A percentile compares a stretch with the other conserved stretches of the same genome.
These are phyloP conservation scores for Sericinus montela DNA, from an alignment of 2,888 invertebrate species.

Conservation along the genomic window DNA sequence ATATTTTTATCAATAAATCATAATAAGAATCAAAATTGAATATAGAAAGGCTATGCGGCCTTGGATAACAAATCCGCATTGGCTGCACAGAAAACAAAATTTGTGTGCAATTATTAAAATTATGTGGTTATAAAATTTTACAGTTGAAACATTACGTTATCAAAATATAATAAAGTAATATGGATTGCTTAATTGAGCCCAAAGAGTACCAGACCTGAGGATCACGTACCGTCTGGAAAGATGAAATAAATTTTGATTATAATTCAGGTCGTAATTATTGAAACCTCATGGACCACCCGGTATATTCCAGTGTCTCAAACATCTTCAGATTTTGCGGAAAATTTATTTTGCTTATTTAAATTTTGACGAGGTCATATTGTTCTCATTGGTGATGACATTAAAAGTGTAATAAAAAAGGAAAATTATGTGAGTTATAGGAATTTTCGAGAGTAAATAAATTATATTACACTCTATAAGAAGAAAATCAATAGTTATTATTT, in stretches of 20 bases:
- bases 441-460: no score
- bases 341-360: not conserved
- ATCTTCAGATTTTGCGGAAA: not conserved
- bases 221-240: conserved; percentile 14
- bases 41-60: conserved; percentile 5
- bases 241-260: conserved; percentile 4
- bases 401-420: no score
- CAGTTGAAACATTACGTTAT: conserved; percentile 34
- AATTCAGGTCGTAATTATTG: conserved; percentile 5
- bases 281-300: conserved; percentile 13
- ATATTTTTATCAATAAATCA: no score
- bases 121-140: conserved; percentile 67
- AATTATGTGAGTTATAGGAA: no score
- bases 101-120: conserved; percentile 51
- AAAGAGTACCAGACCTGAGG: not conserved
- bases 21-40: not conserved
- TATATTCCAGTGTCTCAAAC: not conserved
- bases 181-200: conserved; percentile 15
- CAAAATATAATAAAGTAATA: conserved; percentile 7
- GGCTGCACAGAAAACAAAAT: conserved; percentile 37
- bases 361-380: no score
- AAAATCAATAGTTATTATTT: no score
- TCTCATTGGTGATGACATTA: no score
- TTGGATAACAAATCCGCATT: conserved; percentile 34
- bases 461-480: no score